Evolutionary conservation across 2,113 vertebrate species (phyloP), one percentile per base, ranked within the genome.

Genomic region (Oplegnathus fasciatus): DNA sequence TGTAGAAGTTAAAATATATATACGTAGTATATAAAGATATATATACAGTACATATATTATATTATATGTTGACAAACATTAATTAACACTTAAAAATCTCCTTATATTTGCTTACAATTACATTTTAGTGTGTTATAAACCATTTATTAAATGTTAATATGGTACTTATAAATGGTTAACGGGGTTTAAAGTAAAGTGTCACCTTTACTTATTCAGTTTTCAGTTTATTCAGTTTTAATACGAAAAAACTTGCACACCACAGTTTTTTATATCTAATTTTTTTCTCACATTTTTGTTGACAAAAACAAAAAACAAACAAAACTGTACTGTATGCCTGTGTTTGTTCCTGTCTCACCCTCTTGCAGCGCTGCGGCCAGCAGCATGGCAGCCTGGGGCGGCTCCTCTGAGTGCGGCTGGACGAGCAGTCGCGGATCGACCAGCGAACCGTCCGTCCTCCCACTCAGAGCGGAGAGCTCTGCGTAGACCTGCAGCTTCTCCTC

Each of bases 401-500:
- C 98, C 78, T 96, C 96, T 0, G 95, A 91, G 62, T 97, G 96
- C 0, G 95, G 94, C 86, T 95, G 96, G 76, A 98, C 93, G 57
- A 98, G 96, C 18, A 99, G 96, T 6, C 94, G 95, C 2, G 95
- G 94, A 34, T 97, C 96, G 0, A 95, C 82, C 1, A 86, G 92
- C 8, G 94, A 86, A 18, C 95, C 93, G 0, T 96, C 96, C 1
- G 88, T 91, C 84, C 94, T 94, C 26, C 96, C 96, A 65, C 89
- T 95, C 83, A 97, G 88, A 34, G 94, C 82, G 40, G 95, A 96
- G 64, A 99, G 95, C 64, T 96, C 95, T 0, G 95, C 91, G 18
- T 96, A 97, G 86, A 98, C 96, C 71, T 84, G 94, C 68, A 99
- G 91, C 84, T 99, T 99, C 73, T 98, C 98, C 92, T 98, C 98